Evolutionary conservation across 1,140 invertebrate species (phyloP).

Genomic region (Mercenaria mercenaria): DNA sequence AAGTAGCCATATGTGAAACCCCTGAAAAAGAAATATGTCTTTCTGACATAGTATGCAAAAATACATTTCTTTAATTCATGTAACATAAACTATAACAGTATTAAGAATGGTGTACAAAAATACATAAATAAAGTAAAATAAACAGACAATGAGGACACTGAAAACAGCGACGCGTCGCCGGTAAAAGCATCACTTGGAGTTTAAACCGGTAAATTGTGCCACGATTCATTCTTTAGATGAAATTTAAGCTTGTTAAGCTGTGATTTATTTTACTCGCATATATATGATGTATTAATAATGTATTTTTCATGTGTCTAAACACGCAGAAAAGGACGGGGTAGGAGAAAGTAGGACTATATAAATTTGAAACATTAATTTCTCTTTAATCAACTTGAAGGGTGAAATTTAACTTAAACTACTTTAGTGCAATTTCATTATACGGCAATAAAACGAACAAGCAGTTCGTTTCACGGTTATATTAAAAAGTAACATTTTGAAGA

Average conservation of each 20-base stretch:
- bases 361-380: background rate
- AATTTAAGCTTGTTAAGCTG: no score
- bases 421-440: background rate
- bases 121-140: no score
- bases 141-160: no score
- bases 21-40: constrained; percentile 88
- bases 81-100: no score
- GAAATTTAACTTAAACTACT: background rate
- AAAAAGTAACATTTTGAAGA: background rate
- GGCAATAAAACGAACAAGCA: background rate
- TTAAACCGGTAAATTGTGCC: no score
- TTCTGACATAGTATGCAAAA: background rate
- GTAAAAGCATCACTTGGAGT: no score
- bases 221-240: no score
- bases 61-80: no score
- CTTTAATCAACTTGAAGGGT: background rate
- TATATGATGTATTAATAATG: no score
- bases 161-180: no score
- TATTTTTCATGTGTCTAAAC: background rate
- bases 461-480: background rate
- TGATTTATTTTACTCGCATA: background rate
- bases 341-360: background rate
- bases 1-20: constrained; percentile 96
- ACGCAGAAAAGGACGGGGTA: background rate
- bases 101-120: no score